Evolutionary conservation across 2,113 vertebrate genomes (phyloP).

Genomic region (Cairina moschata): DNA sequence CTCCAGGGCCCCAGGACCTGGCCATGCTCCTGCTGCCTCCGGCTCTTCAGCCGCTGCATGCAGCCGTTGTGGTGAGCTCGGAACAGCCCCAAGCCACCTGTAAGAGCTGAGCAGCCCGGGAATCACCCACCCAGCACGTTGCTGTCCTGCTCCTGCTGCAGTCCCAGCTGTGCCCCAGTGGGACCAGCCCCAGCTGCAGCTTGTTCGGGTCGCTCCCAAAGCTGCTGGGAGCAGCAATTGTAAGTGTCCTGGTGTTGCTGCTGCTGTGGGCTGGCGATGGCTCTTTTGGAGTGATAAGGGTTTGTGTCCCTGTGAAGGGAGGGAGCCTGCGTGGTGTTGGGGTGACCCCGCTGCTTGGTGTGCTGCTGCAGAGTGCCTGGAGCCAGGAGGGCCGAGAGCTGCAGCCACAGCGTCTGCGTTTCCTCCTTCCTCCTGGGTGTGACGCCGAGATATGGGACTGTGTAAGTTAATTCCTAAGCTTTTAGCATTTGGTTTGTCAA

Average conservation of each 20-base stretch:
- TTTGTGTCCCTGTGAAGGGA: accelerated
- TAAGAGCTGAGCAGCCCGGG: neutral
- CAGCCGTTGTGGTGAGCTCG: neutral
- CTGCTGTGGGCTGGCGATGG: accelerated
- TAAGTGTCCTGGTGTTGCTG: accelerated
- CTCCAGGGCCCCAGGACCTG: neutral
- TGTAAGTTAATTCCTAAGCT: neutral
- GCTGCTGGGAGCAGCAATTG: accelerated
- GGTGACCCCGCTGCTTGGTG: accelerated
- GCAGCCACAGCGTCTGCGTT: accelerated
- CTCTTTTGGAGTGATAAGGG: accelerated
- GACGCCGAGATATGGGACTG: accelerated
- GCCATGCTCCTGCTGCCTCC: neutral
- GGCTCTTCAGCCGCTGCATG: neutral
- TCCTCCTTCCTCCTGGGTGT: neutral
- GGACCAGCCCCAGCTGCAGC: neutral
- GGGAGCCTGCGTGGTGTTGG: accelerated
- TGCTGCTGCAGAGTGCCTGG: accelerated
- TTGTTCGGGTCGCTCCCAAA: neutral
- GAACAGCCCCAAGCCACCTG: neutral
- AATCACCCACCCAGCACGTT: accelerated
- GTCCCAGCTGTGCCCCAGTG: neutral
- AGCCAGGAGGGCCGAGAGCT: accelerated
- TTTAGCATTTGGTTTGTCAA: neutral
- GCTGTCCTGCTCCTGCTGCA: neutral